Conservation (phyloP, 2,888 invertebrate species). For the Drosophila formosana region DNA sequence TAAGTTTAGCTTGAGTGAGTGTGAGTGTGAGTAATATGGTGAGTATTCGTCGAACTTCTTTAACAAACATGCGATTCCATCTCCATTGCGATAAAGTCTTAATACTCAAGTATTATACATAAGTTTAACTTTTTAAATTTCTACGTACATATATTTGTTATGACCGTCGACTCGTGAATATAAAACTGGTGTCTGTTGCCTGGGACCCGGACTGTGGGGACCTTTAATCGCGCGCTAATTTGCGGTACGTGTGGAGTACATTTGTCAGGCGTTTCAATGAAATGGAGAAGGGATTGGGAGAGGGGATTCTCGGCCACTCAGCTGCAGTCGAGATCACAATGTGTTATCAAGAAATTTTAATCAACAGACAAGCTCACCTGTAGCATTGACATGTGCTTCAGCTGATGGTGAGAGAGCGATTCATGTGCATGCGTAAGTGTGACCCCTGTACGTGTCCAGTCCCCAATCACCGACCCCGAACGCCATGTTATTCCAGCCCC, state of each 20-base stretch:
- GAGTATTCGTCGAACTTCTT: too few species aligned
- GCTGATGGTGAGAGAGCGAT: conserved; percentile 40
- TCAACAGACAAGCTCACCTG: conserved; percentile 71
- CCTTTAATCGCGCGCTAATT: conserved; percentile 72
- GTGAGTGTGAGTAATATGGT: too few species aligned
- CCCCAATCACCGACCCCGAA: not conserved
- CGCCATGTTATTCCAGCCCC: not conserved
- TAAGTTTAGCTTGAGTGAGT: too few species aligned
- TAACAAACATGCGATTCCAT: too few species aligned
- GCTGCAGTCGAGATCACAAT: conserved; percentile 57
- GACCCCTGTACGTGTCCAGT: conserved; percentile 56
- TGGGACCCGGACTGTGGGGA: conserved; percentile 35
- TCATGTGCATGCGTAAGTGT: conserved; percentile 40
- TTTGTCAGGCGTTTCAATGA: conserved; percentile 56
- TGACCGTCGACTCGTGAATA: conserved; percentile 38
- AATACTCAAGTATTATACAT: not conserved
- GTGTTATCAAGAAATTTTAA: conserved; percentile 72
- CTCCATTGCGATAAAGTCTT: too few species aligned
- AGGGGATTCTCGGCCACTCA: conserved; percentile 52
- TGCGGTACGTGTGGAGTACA: conserved; percentile 78
- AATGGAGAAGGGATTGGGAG: conserved; percentile 11
- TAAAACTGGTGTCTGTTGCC: not conserved
- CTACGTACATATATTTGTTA: conserved; percentile 17
- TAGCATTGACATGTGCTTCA: conserved; percentile 72
- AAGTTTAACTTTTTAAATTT: not conserved